Evolutionary conservation across 2,113 vertebrate species (phyloP), one percentile per base, ranked within the genome.

Genomic region (Poeciliopsis occidentalis): DNA sequence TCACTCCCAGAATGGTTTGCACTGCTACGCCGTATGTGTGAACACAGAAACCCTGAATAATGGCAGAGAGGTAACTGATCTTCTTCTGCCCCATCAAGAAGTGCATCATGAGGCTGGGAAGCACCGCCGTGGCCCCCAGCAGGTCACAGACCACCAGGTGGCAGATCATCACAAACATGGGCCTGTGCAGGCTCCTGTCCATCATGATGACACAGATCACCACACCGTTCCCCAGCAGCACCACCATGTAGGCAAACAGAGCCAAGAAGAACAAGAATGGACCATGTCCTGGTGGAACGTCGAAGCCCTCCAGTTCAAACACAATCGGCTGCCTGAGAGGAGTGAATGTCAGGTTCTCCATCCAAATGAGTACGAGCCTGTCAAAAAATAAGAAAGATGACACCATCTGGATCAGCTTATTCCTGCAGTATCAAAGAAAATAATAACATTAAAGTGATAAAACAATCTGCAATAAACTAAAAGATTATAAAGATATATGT

Each of bases 241-340:
- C 76, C 26, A 84, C n/a, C 1, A 83, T 1, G 78, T 81, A 90
- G 72, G 67, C 67, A 4, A 86, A 3, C 63, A 91, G 79, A 32
- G 75, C 67, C 77, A 92, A 66, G 64, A 80, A n/a, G 72, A 92
- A 92, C 1, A 91, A 60, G 4, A 87, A 29, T 1, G 81, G 37
- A 0, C 72, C 69, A 6, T 78, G 80, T 24, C 85, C 87, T 7
- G 74, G 69, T 0, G 84, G 73, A 0, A 92, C 37, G 0, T 76
- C n/a, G 51, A 91, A 92, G 26, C 91, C 87, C 69, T 88, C 88
- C 57, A 93, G 13, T 67, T 87, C 76, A 17, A 92, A 92, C 57
- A 85, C 75, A 0, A 92, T 82, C 0, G 89, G 88, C 73, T 90
- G 82, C 24, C 32, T 76, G 77, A 90, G 81, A 60, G 89, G 82